Conservation (phyloP, 2,113 vertebrate species). For the Euleptes europaea region DNA sequence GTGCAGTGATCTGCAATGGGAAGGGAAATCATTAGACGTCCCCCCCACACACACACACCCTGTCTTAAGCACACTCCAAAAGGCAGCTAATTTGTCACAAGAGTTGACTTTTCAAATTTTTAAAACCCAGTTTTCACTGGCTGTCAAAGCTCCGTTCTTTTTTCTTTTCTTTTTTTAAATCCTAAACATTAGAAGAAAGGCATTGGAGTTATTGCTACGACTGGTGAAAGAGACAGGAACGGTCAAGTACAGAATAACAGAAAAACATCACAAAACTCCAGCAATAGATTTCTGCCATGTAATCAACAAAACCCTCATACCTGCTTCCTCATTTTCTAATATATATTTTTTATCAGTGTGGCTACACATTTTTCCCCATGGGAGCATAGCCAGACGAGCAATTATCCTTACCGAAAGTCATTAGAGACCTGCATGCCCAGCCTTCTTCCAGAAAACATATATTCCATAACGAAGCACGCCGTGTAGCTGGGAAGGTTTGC, state of each 20-base stretch:
- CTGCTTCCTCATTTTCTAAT: too few relatives aligned
- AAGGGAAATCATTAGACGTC: too few relatives aligned
- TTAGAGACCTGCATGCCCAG: constrained; percentile 55
- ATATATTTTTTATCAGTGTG: not conserved
- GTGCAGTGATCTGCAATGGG: too few relatives aligned
- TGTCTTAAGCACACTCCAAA: not conserved
- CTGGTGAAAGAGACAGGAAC: not conserved
- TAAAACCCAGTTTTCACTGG: not conserved
- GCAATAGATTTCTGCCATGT: not conserved
- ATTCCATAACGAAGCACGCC: constrained; percentile 62
- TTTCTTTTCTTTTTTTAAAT: too few relatives aligned
- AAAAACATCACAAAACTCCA: not conserved
- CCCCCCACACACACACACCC: not conserved
- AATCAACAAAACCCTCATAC: not conserved
- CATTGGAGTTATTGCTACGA: not conserved
- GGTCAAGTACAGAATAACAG: not conserved
- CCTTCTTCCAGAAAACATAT: constrained; percentile 35
- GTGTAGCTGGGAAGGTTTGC: constrained; percentile 46
- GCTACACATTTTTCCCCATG: not conserved
- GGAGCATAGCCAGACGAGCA: not conserved
- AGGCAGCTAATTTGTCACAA: not conserved
- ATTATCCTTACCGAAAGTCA: constrained; percentile 59
- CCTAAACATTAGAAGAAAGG: not conserved
- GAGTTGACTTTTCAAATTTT: too few relatives aligned
- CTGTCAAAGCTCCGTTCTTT: not conserved